Conservation (phyloP, 2,888 invertebrate genomes). For the Kuschelorhynchus macadamiae region DNA sequence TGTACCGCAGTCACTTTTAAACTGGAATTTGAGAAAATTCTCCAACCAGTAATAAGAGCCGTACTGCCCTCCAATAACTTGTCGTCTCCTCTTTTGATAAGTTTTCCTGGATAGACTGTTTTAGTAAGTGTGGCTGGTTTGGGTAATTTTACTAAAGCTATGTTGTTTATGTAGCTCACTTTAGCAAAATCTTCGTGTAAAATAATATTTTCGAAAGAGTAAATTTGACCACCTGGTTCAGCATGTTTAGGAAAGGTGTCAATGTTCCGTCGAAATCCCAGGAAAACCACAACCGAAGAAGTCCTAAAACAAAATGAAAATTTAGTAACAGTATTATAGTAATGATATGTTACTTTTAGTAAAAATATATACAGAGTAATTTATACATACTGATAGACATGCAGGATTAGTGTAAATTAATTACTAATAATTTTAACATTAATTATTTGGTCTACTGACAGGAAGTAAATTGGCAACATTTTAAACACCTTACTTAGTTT, state of each 20-base stretch:
- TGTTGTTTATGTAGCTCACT: slow-evolving; percentile 23
- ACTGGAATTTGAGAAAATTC: background rate
- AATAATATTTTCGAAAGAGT: background rate
- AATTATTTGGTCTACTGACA: too few species aligned
- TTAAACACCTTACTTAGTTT: too few species aligned
- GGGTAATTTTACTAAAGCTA: slow-evolving; percentile 21
- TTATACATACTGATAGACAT: too few species aligned
- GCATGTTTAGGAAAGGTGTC: background rate
- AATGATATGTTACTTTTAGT: too few species aligned
- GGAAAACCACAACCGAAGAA: too few species aligned
- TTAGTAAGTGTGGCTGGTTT: background rate
- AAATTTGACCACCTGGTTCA: slow-evolving; percentile 15
- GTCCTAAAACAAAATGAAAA: too few species aligned
- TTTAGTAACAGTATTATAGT: too few species aligned
- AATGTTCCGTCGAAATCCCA: slow-evolving; percentile 16
- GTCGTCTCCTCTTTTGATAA: slow-evolving; percentile 4
- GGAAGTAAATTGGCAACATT: too few species aligned
- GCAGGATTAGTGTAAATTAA: too few species aligned
- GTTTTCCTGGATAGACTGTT: slow-evolving; percentile 12
- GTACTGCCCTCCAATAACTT: slow-evolving; percentile 4
- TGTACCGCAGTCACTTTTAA: slow-evolving; percentile 11
- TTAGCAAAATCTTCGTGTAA: slow-evolving; percentile 23
- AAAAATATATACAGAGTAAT: too few species aligned
- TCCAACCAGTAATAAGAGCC: slow-evolving; percentile 19
- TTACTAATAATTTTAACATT: too few species aligned